These are phyloP conservation scores for Laticauda colubrina DNA, from an alignment of 2,113 vertebrate species.

Conservation along the genomic window DNA sequence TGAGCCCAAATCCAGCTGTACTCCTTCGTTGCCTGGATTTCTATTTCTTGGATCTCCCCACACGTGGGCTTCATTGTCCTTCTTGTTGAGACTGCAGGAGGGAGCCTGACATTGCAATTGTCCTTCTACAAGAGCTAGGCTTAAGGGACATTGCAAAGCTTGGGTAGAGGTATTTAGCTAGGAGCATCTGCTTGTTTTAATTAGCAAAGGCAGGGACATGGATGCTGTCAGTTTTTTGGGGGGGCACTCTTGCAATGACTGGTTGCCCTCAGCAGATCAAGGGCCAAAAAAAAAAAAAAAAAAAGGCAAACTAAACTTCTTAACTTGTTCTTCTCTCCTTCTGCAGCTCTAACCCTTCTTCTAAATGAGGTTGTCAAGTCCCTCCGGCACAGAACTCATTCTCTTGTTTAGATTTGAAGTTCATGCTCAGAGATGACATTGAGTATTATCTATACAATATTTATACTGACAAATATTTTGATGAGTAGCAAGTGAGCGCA, in stretches of 20 bases:
- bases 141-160: background rate
- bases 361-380: background rate
- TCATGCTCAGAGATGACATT: background rate
- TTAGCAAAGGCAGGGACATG: background rate
- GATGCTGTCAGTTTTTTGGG: background rate
- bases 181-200: slow-evolving; percentile 11
- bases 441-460: background rate
- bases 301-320: background rate
- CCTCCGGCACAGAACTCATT: background rate
- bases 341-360: background rate
- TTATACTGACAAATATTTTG: background rate
- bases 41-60: no score
- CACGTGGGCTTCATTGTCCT: background rate
- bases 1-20: background rate
- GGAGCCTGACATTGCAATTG: background rate
- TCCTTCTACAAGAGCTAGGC: background rate
- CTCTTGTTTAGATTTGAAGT: background rate
- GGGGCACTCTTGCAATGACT: background rate
- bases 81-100: no score
- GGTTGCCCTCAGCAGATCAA: background rate
- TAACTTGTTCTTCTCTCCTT: no score
- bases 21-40: background rate
- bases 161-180: background rate
- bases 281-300: background rate
- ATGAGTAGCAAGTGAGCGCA: no score